These are phyloP conservation scores for Opisthocomus hoazin DNA, from an alignment of 2,113 vertebrate species.

Conservation along the genomic window DNA sequence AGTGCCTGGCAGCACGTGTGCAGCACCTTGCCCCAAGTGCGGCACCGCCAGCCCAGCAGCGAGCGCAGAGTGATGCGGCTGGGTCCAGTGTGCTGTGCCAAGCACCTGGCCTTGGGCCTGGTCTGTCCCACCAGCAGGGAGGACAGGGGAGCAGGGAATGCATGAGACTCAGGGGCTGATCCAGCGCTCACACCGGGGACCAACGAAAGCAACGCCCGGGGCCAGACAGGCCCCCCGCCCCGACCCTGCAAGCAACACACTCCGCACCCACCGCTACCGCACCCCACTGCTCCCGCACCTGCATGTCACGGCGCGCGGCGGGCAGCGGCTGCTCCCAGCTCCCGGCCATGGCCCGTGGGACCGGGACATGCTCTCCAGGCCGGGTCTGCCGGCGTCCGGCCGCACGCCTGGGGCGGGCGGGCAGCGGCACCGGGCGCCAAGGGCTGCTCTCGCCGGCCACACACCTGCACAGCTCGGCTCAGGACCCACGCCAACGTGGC, in stretches of 20 bases:
- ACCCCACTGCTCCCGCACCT: not conserved
- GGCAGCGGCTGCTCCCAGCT: too few relatives aligned
- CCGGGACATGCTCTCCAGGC: too few relatives aligned
- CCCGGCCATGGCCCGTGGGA: too few relatives aligned
- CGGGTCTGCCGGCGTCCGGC: not conserved
- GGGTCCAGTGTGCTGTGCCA: not conserved
- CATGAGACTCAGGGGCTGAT: not conserved
- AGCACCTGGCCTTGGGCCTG: not conserved
- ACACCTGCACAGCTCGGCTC: not conserved
- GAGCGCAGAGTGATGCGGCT: not conserved
- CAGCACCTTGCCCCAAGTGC: not conserved
- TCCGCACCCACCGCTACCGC: too few relatives aligned
- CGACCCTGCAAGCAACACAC: not conserved
- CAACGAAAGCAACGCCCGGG: not conserved
- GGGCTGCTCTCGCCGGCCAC: not conserved
- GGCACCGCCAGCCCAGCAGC: not conserved
- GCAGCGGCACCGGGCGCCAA: not conserved
- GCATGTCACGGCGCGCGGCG: too few relatives aligned
- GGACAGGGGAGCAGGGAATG: not conserved
- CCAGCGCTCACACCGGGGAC: not conserved
- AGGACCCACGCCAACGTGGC: not conserved
- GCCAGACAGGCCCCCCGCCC: not conserved
- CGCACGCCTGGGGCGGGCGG: not conserved
- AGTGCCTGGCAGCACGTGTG: fast-evolving
- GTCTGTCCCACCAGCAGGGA: not conserved